Evolutionary conservation across 2,888 invertebrate genomes (phyloP), one percentile per base, ranked within the genome.

Genomic region (Teleogryllus oceanicus): DNA sequence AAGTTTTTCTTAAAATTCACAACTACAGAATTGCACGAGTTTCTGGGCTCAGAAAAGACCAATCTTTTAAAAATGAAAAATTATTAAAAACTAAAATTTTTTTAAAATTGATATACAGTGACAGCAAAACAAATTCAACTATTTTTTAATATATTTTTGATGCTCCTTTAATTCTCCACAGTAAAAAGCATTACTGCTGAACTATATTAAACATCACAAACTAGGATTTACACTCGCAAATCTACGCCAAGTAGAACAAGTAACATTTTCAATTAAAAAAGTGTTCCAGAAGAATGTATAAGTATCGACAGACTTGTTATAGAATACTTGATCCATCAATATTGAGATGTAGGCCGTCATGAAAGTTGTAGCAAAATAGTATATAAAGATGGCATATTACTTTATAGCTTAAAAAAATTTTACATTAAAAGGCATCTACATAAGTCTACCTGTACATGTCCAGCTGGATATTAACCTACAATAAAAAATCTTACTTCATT

Each of bases 261-360:
- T 18, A 62, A 62, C 13, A 62, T 18, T 18, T 13, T 62, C 16
- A 62, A 13, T 18, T 13, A 62, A 18, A 18, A 62, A 62, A 62
- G 62, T 62, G 62, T n/a, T 62, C 62, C 13, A 62, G 62, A 62
- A 18, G 62, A 62, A 62, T 13, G 62, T 62, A 62, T 18, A 18
- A n/a, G n/a, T n/a, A 62, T 62, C n/a, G 62, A 62, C 62, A n/a
- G n/a, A 62, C 16, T 37, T 37, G 37, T 37, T 37, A 62, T 62
- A 62, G 62, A 62, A 62, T 62, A 62, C n/a, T 62, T 62, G 62
- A 62, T 62, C 62, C n/a, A 62, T n/a, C n/a, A 62, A 62, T 62
- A 62, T 62, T 62, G 16, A 62, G 62, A 62, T 62, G 62, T 62
- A 62, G 62, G 62, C 62, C 62, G 62, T 62, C 62, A 62, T 62